Base-by-base conservation (phyloP, 2,888 invertebrate species). In the Lagria hirta region DNA sequence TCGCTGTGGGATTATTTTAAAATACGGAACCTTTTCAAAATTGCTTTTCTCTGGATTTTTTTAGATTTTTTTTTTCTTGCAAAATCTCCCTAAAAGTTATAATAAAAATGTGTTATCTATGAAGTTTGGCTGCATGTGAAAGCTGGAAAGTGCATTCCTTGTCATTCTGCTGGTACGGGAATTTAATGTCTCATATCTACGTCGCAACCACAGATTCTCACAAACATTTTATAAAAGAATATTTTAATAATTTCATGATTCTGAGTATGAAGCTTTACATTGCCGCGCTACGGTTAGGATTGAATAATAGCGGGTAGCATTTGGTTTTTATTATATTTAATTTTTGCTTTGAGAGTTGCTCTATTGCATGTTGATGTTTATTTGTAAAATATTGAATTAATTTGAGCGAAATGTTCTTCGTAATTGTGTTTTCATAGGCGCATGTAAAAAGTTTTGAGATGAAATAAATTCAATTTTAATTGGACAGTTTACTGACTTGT, bases 391-490 rank as follows among this genome's bases (percentile, higher is more conserved):
- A 44, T 42, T 37, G 43, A 27, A 35, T 22, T 48, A 38, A 42
- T 48, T 48, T 51, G 27, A 35, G 40, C 30, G 16, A 17, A 36
- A 36, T 38, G 17, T 15, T 21, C 22, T 15, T 18, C 24, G 34
- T 41, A 42, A 49, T 44, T 45, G 44, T 45, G 22, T 36, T 49
- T 48, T 45, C 37, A 51, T 44, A 28, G 40, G 29, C 43, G 30
- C 47, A 38, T 17, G 35, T 24, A 16, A 20, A 35, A 49, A 49
- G 30, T 29, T 51, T 33, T 26, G 17, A 49, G 46, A 48, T 37
- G 47, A 49, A 48, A 52, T 52, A 52, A 52, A 52, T 52, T 52
- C 48, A 50, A 45, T 52, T 50, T 48, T 50, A 52, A 50, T 50
- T 50, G 48, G 52, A 52, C 47, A 49, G 38, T 48, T 52, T 34